phyloP scores from a whole-genome alignment of 2,888 invertebrate genomes.

The Saturnia japonica region DNA sequence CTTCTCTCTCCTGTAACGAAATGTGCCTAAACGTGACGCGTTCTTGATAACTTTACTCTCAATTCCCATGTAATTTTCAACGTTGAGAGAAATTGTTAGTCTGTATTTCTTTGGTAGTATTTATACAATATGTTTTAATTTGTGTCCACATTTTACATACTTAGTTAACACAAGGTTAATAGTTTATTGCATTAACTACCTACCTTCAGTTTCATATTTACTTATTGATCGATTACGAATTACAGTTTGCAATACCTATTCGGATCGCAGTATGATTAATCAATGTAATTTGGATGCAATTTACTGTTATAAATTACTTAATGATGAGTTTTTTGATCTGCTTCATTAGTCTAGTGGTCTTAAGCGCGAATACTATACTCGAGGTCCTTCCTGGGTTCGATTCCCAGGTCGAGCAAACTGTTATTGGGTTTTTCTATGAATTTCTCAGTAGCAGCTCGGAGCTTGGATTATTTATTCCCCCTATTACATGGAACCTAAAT shows the following conservation, averaged over 20 bases:
- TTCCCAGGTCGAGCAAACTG: no score
- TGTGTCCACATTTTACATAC: constrained; percentile 3
- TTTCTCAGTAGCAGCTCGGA: no score
- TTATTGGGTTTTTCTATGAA: no score
- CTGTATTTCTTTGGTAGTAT: neutral
- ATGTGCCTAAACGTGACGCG: no score
- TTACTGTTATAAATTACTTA: neutral
- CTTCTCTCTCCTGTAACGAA: no score
- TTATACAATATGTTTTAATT: constrained; percentile 5
- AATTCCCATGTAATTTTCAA: neutral
- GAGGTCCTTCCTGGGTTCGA: no score
- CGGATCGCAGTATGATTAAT: neutral
- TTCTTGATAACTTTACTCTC: no score
- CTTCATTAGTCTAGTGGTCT: no score
- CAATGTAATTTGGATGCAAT: neutral
- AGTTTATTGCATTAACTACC: constrained; percentile 5
- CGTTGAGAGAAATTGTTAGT: neutral
- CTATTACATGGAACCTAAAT: no score
- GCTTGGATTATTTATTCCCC: no score
- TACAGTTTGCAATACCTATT: neutral
- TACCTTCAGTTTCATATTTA: constrained; percentile 8
- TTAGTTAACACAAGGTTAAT: constrained; percentile 9
- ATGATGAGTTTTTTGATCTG: no score
- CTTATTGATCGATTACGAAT: neutral
- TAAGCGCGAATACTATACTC: no score